phyloP scores from a whole-genome alignment of 2,797 vertebrate species.

The Melanotaenia boesemani region DNA sequence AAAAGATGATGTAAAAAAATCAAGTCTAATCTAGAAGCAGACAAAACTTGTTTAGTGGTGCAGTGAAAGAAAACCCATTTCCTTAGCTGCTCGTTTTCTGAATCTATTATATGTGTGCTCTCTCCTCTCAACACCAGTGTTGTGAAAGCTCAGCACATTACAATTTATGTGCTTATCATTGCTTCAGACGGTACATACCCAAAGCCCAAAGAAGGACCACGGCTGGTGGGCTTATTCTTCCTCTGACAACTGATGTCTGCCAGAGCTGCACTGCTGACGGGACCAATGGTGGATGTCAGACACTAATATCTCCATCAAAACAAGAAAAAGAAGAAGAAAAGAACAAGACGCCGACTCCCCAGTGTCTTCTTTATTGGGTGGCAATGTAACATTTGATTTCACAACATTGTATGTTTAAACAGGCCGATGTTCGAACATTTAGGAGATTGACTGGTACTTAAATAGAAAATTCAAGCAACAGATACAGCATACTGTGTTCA shows the following conservation, averaged over 20 bases:
- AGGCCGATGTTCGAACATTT: background rate
- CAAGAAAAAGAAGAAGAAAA: background rate
- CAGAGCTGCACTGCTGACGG: constrained; percentile 39
- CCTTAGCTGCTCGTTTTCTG: constrained; percentile 1
- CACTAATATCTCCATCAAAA: constrained; percentile 35
- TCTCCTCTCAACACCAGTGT: constrained; percentile 11
- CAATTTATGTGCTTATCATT: constrained; percentile 43
- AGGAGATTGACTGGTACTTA: constrained; percentile 2
- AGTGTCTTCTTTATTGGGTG: constrained; percentile 55
- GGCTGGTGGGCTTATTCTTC: constrained; percentile 15
- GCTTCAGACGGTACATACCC: constrained; percentile 27
- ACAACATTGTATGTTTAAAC: constrained; percentile 16
- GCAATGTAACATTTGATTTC: constrained; percentile 25
- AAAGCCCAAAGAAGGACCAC: constrained; percentile 44
- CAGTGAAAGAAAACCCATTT: background rate
- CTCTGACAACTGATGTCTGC: constrained; percentile 50
- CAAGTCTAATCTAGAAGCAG: no score
- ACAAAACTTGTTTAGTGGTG: background rate
- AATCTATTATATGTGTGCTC: constrained; percentile 9
- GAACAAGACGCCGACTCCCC: constrained; percentile 22
- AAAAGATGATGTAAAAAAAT: no score
- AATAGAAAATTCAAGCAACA: constrained; percentile 23
- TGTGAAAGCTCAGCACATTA: constrained; percentile 25
- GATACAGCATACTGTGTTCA: background rate
- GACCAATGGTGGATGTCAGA: constrained; percentile 18